These are phyloP conservation scores for Enteromius unitaeniatus DNA, from an alignment of 2,797 vertebrate genomes.

Conservation along the genomic window DNA sequence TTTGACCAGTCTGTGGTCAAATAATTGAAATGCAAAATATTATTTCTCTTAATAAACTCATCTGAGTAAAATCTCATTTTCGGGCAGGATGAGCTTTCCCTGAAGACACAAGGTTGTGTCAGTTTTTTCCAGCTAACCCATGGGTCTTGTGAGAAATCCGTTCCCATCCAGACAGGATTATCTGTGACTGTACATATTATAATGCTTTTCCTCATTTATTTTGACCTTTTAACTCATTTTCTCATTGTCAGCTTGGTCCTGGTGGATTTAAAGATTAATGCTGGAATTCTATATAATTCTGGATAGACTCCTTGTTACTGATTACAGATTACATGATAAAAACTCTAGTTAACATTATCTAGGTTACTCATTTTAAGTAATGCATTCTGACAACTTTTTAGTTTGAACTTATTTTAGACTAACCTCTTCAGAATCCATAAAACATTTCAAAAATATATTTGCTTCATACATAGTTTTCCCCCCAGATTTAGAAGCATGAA, in stretches of 20 bases:
- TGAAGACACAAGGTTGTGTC: background rate
- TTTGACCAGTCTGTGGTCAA: background rate
- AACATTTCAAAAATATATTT: too few relatives aligned
- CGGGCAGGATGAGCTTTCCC: background rate
- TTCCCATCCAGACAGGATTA: background rate
- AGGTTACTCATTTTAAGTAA: background rate
- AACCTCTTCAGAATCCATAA: too few relatives aligned
- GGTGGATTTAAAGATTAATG: background rate
- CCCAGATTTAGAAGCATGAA: too few relatives aligned
- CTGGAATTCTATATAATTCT: background rate
- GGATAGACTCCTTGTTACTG: too few relatives aligned
- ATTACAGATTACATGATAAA: background rate
- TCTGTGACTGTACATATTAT: background rate
- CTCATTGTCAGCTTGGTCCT: background rate
- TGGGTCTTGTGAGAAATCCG: background rate
- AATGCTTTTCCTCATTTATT: slow-evolving; percentile 12
- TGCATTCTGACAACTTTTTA: too few relatives aligned
- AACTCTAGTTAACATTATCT: background rate
- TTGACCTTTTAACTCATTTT: slow-evolving; percentile 20
- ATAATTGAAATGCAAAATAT: background rate
- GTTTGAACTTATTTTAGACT: too few relatives aligned
- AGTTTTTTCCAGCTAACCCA: background rate
- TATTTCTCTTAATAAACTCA: background rate
- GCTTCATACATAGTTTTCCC: too few relatives aligned
- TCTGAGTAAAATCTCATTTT: background rate